A percentile compares a stretch with the other conserved stretches of the same genome.
These are phyloP conservation scores for Hirtodrosophila duncani DNA, from an alignment of 2,888 invertebrate species.

Conservation along the genomic window DNA sequence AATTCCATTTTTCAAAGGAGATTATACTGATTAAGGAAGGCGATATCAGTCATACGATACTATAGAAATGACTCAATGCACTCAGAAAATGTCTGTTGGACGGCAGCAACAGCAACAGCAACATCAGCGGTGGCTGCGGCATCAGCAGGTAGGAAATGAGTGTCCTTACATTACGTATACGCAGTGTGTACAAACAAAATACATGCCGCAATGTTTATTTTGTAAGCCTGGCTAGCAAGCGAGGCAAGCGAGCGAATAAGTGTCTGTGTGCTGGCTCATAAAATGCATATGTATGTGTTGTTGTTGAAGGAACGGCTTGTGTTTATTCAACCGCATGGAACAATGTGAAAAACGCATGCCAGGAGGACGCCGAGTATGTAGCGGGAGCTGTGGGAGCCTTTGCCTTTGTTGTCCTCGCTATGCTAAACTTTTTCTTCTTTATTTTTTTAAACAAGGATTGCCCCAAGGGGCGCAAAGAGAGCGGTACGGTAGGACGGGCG, in stretches of 20 bases:
- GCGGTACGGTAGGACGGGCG: slow-evolving; percentile 28
- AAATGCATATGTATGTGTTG: slow-evolving; percentile 19
- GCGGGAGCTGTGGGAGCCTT: too few species aligned
- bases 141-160: slow-evolving; percentile 51
- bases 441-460: slow-evolving; percentile 65
- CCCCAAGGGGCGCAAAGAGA: slow-evolving; percentile 31
- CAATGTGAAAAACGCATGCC: slow-evolving; percentile 68
- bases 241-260: slow-evolving; percentile 66
- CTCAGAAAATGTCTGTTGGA: too few species aligned
- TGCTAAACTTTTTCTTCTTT: slow-evolving; percentile 63
- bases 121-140: not conserved
- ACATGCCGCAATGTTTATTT: slow-evolving; percentile 69
- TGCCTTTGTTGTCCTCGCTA: slow-evolving; percentile 36
- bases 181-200: slow-evolving; percentile 66
- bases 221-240: slow-evolving; percentile 60
- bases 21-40: too few species aligned
- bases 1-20: too few species aligned
- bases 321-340: slow-evolving; percentile 68
- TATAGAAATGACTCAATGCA: too few species aligned
- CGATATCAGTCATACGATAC: too few species aligned
- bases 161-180: slow-evolving; percentile 64
- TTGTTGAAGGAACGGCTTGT: slow-evolving; percentile 43
- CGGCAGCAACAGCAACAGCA: too few species aligned
- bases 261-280: slow-evolving; percentile 39
- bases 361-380: slow-evolving; percentile 36